Percentiles rank a stretch among this genome's conserved stretches.
Evolutionary conservation across 53 echinoderm and acorn worm genomes (phyloP).

Genomic region (Actinopyga echinites): DNA sequence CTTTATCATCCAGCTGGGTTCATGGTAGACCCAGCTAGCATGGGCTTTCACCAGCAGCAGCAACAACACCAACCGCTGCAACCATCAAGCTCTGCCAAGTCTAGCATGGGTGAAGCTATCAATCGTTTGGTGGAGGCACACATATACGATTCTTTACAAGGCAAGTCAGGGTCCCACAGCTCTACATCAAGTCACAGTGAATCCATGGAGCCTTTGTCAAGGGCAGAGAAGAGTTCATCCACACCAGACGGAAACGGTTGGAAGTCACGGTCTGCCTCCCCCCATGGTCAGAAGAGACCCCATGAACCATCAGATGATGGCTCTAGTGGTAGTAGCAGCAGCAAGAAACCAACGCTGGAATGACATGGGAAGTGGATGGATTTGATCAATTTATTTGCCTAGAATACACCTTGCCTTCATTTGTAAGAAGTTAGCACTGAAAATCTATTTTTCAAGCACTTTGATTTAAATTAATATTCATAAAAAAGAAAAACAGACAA

Average conservation of each 20-base stretch:
- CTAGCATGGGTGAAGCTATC: constrained; percentile 88
- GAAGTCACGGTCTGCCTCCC: constrained; percentile 14
- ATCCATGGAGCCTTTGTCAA: constrained; percentile 8
- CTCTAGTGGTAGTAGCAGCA: not conserved
- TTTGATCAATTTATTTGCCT: constrained; percentile 17
- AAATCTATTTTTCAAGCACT: constrained; percentile 33
- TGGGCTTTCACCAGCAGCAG: constrained; percentile 64
- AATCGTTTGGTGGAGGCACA: constrained; percentile 96
- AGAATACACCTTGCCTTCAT: constrained; percentile 49
- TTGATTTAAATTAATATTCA: not conserved
- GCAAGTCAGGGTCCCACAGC: constrained; percentile 52
- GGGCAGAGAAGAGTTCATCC: not conserved
- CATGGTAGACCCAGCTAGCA: constrained; percentile 69
- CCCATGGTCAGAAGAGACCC: constrained; percentile 15
- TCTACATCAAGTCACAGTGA: constrained; percentile 30
- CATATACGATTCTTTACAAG: constrained; percentile 79
- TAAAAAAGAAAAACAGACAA: too few relatives aligned
- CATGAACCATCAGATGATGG: constrained; percentile 9
- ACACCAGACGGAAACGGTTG: not conserved
- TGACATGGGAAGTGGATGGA: not conserved
- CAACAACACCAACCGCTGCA: constrained; percentile 50
- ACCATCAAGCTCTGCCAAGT: constrained; percentile 64
- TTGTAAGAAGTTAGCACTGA: constrained; percentile 27
- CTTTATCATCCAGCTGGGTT: constrained; percentile 67
- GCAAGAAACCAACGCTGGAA: constrained; percentile 24